Conservation (phyloP, 1,140 invertebrate genomes). For the Sarcophaga bullata region DNA sequence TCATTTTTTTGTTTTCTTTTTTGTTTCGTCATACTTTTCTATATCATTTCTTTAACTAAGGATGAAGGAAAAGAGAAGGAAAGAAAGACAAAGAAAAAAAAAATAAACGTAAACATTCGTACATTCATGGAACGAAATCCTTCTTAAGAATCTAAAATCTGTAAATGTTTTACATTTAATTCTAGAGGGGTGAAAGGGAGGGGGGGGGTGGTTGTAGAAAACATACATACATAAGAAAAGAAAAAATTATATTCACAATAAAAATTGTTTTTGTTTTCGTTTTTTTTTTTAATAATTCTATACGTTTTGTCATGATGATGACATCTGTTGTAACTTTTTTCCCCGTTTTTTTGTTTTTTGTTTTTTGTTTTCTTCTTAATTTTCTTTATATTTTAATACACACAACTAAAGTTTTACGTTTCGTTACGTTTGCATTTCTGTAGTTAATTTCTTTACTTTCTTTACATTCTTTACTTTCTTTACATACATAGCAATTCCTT, state of each 20-base stretch:
- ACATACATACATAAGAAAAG: neutral
- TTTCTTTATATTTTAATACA: neutral
- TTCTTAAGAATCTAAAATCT: neutral
- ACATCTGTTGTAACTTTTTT: no score
- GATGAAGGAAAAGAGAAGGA: neutral
- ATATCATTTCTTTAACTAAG: conserved; percentile 34
- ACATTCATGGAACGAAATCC: neutral
- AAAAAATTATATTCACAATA: conserved; percentile 9
- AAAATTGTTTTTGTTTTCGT: neutral
- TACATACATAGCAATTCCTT: conserved; percentile 16
- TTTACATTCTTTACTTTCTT: neutral
- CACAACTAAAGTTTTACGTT: neutral
- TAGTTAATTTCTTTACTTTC: neutral
- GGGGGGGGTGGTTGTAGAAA: no score
- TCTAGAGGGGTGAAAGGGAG: neutral
- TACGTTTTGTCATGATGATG: no score
- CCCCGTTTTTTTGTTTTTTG: neutral
- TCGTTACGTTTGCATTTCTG: neutral
- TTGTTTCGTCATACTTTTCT: neutral
- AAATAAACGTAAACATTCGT: neutral
- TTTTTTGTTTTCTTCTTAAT: neutral
- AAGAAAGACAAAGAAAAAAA: conserved; percentile 2
- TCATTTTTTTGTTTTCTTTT: neutral
- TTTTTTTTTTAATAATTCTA: neutral
- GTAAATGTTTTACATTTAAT: conserved; percentile 27